Evolutionary conservation across 2,113 vertebrate species (phyloP).

Genomic region (Corythornis cristatus): DNA sequence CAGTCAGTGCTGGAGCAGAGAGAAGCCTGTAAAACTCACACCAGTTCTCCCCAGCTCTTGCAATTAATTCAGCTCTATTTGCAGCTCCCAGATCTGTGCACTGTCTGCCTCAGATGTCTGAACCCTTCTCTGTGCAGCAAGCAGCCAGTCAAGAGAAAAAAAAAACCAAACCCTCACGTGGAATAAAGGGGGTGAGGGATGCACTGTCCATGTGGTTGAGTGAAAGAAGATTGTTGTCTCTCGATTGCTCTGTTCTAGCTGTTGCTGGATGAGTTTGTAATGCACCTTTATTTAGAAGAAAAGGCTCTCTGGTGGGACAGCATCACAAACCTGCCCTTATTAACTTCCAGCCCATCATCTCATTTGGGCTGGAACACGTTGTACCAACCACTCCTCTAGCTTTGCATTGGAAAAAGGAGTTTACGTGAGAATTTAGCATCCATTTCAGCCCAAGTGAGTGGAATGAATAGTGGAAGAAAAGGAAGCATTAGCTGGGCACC

Average conservation of each 20-base stretch:
- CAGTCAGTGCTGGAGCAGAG: not conserved
- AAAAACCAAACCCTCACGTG: accelerated
- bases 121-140: not conserved
- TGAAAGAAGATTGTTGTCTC: not conserved
- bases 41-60: not conserved
- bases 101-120: not conserved
- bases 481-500: not conserved
- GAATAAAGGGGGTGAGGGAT: not conserved
- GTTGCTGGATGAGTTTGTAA: not conserved
- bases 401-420: not conserved
- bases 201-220: not conserved
- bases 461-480: not conserved
- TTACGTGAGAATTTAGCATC: not conserved
- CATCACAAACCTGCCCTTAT: not conserved
- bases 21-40: not conserved
- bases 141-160: not conserved
- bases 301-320: not conserved
- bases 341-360: not conserved
- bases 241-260: not conserved
- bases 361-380: not conserved
- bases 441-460: not conserved
- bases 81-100: not conserved
- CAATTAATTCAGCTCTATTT: not conserved
- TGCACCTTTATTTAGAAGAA: not conserved
- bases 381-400: accelerated